phyloP scores from a whole-genome alignment of 2,888 invertebrate species.

The Drosophila putrida region DNA sequence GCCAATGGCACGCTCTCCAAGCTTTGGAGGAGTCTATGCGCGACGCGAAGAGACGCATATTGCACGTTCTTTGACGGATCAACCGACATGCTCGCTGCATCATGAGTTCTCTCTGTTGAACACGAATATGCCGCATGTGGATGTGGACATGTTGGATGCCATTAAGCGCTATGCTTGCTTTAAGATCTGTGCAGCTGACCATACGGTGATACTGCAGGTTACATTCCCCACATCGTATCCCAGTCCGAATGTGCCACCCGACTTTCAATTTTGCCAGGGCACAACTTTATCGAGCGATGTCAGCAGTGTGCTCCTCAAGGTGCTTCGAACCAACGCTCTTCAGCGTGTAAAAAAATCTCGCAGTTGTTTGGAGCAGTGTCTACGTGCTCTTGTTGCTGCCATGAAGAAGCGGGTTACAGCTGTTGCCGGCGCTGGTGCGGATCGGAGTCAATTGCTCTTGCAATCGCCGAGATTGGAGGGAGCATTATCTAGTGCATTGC shows the following conservation, averaged over 20 bases:
- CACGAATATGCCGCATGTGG: constrained; percentile 90
- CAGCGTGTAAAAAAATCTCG: constrained; percentile 94
- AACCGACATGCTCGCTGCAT: constrained; percentile 86
- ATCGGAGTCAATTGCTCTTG: constrained; percentile 83
- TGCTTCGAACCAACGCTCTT: constrained; percentile 92
- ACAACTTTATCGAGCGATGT: constrained; percentile 90
- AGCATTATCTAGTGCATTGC: constrained; percentile 84
- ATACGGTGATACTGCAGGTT: constrained; percentile 86
- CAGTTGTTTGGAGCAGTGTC: constrained; percentile 94
- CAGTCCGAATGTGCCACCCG: constrained; percentile 88
- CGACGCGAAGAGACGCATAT: constrained; percentile 81
- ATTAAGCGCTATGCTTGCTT: constrained; percentile 86
- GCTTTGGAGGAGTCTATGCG: constrained; percentile 62
- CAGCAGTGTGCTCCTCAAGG: constrained; percentile 91
- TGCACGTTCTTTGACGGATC: constrained; percentile 82
- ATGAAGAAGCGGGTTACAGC: constrained; percentile 86
- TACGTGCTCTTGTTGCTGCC: constrained; percentile 89
- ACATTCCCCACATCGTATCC: constrained; percentile 92
- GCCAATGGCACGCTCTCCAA: constrained; percentile 85
- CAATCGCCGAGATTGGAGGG: constrained; percentile 85
- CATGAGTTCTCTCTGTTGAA: constrained; percentile 92
- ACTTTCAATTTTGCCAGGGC: constrained; percentile 89
- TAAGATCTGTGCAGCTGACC: constrained; percentile 83
- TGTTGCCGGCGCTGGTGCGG: constrained; percentile 66
- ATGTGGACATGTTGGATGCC: constrained; percentile 86